Base-by-base conservation (phyloP, 2,888 invertebrate species). In the Hypolimnas misippus region DNA sequence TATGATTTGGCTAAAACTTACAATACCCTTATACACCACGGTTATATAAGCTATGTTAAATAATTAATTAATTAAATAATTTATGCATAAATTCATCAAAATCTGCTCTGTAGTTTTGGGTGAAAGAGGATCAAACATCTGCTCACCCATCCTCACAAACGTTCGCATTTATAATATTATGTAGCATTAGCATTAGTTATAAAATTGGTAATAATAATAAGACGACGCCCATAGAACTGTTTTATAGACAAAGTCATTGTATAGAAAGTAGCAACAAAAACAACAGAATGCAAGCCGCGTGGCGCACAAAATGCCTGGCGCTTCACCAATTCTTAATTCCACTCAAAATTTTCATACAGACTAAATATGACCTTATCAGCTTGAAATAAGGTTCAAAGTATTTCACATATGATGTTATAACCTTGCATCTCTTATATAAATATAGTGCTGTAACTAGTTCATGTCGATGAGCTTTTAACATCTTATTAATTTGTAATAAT, bases 221-320 rank as follows among this genome's bases (percentile, higher is more conserved):
- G 2, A 19, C 2, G 6, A 33, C 14, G 7, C 7, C 14, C 14
- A 50, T 31, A 50, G 14, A 50, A 46, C 19, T 19, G 19, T 46
- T 46, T 38, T 16, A 42, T 16, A 49, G 49, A 49, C 49, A 29
- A 25, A 49, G 14, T 49, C n/a, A 25, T 49, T 49, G 49, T 49
- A 72, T 73, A 77, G 75, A 81, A 80, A 81, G 77, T 75, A 75
- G 71, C 73, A 72, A 69, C 61, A 67, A 73, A 72, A 72, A 71
- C 65, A 69, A 69, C 60, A 73, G 80, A 81, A 82, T 79, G 79
- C 75, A 70, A 29, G 25, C 75, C 73, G 73, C 76, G 75, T 76
- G 77, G 75, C 67, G 73, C 67, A 64, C 72, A 69, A 69, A 70
- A 70, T 67, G 65, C 69, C 63, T 70, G 69, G 70, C 65, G 69